Evolutionary conservation across 2,888 invertebrate species (phyloP).

Genomic region (Aspidapion aeneum): DNA sequence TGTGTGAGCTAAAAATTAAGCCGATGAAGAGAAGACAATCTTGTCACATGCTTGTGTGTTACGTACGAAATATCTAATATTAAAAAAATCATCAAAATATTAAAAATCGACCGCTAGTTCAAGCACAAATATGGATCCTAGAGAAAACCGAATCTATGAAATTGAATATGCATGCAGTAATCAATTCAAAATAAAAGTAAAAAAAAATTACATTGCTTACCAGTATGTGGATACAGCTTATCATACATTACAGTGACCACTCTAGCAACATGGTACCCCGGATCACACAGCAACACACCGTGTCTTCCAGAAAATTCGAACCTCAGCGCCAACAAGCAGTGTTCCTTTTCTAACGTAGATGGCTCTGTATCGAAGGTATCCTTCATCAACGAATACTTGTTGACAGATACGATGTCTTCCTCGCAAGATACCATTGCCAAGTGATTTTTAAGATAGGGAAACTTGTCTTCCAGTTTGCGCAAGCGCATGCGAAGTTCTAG

Average conservation of each 20-base stretch:
- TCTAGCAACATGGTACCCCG: slow-evolving; percentile 86
- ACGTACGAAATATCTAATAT: too few relatives aligned
- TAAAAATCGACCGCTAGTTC: too few relatives aligned
- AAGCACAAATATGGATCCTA: too few relatives aligned
- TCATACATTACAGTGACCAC: slow-evolving; percentile 87
- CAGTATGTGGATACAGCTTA: slow-evolving; percentile 80
- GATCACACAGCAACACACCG: slow-evolving; percentile 81
- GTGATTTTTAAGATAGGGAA: slow-evolving; percentile 63
- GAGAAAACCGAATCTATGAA: too few relatives aligned
- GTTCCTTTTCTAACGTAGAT: slow-evolving; percentile 77
- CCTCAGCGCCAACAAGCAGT: slow-evolving; percentile 76
- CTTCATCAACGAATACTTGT: slow-evolving; percentile 59
- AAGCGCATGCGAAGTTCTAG: slow-evolving; percentile 72
- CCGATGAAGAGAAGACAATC: too few relatives aligned
- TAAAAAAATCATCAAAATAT: too few relatives aligned
- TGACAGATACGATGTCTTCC: slow-evolving; percentile 67
- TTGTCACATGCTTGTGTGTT: too few relatives aligned
- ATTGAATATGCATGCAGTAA: too few relatives aligned
- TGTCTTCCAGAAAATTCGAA: slow-evolving; percentile 68
- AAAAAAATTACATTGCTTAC: too few relatives aligned
- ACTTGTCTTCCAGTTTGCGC: slow-evolving; percentile 57
- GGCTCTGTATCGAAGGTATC: slow-evolving; percentile 55
- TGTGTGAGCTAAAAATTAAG: too few relatives aligned
- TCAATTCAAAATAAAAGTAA: too few relatives aligned
- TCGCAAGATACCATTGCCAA: slow-evolving; percentile 82